phyloP scores from a whole-genome alignment of 2,113 vertebrate species.

The Paramormyrops kingsleyae region DNA sequence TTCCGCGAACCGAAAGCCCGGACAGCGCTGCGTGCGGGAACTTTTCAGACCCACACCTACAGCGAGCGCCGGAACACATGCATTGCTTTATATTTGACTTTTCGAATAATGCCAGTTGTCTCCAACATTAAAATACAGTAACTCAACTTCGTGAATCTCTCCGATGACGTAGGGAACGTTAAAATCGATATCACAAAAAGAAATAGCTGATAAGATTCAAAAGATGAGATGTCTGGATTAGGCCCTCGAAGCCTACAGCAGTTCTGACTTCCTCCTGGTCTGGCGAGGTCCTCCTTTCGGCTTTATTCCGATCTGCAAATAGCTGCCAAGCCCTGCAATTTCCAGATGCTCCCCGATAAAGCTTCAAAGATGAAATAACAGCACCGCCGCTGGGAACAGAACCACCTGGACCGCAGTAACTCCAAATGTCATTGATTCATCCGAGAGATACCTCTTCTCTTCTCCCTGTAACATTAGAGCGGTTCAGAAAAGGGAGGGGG shows the following conservation, averaged over 20 bases:
- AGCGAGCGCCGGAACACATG: background rate
- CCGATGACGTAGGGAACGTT: background rate
- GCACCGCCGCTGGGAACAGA: conserved; percentile 34
- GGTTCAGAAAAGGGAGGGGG: conserved; percentile 52
- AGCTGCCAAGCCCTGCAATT: conserved; percentile 26
- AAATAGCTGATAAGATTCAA: background rate
- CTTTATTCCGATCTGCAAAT: conserved; percentile 34
- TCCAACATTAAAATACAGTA: background rate
- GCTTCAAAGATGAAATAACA: conserved; percentile 15
- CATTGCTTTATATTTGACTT: background rate
- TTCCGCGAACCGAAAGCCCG: background rate
- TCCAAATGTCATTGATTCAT: conserved; percentile 66
- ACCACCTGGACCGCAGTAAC: conserved; percentile 35
- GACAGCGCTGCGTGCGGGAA: background rate
- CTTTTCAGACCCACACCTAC: background rate
- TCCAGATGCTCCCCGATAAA: conserved; percentile 21
- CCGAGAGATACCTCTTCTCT: conserved; percentile 45
- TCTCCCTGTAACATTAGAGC: conserved; percentile 59
- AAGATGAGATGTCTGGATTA: conserved; percentile 24
- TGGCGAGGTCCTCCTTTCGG: conserved; percentile 50
- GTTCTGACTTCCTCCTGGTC: conserved; percentile 57
- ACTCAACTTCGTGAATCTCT: background rate
- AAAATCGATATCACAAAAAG: background rate
- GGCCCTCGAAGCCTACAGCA: conserved; percentile 53
- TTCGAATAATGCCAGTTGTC: background rate